Conservation (phyloP, 2,888 invertebrate species). For the Cactoblastis cactorum region DNA sequence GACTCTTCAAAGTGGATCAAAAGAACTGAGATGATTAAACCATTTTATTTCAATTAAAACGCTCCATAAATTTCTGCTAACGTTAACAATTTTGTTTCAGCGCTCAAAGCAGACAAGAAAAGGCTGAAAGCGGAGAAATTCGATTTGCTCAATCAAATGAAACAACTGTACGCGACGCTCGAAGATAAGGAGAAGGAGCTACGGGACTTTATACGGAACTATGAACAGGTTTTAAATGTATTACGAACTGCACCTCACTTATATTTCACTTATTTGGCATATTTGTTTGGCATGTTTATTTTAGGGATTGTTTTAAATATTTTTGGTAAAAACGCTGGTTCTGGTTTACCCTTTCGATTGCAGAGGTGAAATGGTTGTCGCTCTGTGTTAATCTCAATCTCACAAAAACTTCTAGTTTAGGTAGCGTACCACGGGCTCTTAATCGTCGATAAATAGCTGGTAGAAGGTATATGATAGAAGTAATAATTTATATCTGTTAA, state of each 20-base stretch:
- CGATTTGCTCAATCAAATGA: conserved; percentile 95
- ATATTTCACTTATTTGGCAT: not conserved
- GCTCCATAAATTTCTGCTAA: not conserved
- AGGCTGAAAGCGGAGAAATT: conserved; percentile 95
- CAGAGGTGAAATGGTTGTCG: no score
- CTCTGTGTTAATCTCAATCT: no score
- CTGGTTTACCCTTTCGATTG: no score
- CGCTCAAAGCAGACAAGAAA: conserved; percentile 93
- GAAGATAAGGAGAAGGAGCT: conserved; percentile 97
- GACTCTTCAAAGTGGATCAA: no score
- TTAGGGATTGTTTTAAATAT: no score
- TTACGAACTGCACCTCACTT: conserved; percentile 4
- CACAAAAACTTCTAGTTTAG: no score
- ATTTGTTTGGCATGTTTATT: not conserved
- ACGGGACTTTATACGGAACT: conserved; percentile 95
- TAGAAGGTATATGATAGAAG: no score
- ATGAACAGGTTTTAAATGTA: conserved; percentile 85
- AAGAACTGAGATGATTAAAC: not conserved
- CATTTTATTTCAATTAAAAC: not conserved
- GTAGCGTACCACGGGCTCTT: no score
- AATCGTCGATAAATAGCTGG: no score
- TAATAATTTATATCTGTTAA: no score
- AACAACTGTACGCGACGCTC: conserved; percentile 94
- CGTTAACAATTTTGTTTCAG: conserved; percentile 62
- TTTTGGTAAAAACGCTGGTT: no score